A percentile compares a stretch with the other conserved stretches of the same genome.
Evolutionary conservation across 2,888 invertebrate genomes (phyloP).

Genomic region (Torymus texanus): DNA sequence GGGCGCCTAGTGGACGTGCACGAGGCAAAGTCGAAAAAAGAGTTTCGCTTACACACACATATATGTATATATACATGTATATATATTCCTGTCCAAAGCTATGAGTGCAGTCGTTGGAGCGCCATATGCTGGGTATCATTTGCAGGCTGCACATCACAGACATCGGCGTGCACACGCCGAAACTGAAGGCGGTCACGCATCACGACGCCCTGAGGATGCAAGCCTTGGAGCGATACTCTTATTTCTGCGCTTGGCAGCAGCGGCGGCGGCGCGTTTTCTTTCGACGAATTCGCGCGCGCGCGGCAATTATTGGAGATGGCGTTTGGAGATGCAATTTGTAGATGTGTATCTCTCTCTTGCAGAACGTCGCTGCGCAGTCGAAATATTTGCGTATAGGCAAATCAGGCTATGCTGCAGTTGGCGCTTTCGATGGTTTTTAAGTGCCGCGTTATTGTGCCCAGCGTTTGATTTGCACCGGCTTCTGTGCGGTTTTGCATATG

Average conservation of each 20-base stretch:
- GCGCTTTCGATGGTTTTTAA: neutral
- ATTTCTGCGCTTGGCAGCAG: neutral
- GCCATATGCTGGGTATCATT: constrained; percentile 51
- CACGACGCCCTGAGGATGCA: neutral
- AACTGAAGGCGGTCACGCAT: constrained; percentile 47
- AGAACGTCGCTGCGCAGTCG: too few relatives aligned
- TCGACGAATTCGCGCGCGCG: constrained; percentile 8
- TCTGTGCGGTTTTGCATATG: too few relatives aligned
- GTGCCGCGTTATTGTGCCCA: neutral
- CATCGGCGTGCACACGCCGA: constrained; percentile 24
- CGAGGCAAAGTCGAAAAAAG: constrained; percentile 5
- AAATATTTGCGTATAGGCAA: constrained; percentile 11
- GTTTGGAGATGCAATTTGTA: constrained; percentile 21
- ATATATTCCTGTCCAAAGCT: constrained; percentile 24
- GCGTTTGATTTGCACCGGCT: too few relatives aligned
- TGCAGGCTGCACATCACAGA: constrained; percentile 41
- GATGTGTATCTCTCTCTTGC: constrained; percentile 4
- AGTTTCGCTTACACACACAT: constrained; percentile 3
- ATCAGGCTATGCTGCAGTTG: neutral
- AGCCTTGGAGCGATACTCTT: neutral
- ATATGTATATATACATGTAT: constrained; percentile 28
- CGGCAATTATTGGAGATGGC: constrained; percentile 23
- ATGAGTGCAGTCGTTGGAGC: constrained; percentile 31
- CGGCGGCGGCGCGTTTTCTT: neutral
- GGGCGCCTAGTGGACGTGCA: constrained; percentile 21